These are phyloP conservation scores for Rhabdomys dilectus DNA, from an alignment of 2,113 vertebrate genomes.

Conservation along the genomic window DNA sequence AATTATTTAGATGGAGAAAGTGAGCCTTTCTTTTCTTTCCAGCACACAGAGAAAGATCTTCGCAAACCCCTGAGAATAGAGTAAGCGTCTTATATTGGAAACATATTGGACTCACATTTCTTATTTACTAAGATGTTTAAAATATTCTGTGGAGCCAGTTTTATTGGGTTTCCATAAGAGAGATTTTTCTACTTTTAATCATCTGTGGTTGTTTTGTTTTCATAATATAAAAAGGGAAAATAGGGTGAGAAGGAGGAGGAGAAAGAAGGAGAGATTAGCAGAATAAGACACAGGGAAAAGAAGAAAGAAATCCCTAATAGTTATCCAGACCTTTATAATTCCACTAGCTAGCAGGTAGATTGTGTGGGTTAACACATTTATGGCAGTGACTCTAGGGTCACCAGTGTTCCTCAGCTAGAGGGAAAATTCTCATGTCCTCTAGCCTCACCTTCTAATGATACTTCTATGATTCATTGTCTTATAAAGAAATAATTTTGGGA, in stretches of 20 bases:
- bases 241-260: too few species aligned
- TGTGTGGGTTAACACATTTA: slow-evolving; percentile 39
- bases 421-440: slow-evolving; percentile 66
- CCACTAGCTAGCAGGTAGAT: not conserved
- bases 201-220: slow-evolving; percentile 20
- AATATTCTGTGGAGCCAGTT: slow-evolving; percentile 17
- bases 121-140: slow-evolving; percentile 66
- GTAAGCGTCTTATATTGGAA: slow-evolving; percentile 62
- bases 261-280: too few species aligned
- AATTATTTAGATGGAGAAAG: slow-evolving; percentile 75
- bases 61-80: slow-evolving; percentile 37
- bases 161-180: not conserved
- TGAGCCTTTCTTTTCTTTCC: slow-evolving; percentile 50
- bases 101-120: slow-evolving; percentile 38
- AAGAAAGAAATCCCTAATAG: not conserved
- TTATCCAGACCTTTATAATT: not conserved
- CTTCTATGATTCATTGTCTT: slow-evolving; percentile 75
- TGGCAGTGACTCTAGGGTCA: not conserved
- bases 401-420: not conserved
- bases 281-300: not conserved
- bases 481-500: slow-evolving; percentile 77
- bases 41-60: slow-evolving; percentile 45
- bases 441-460: slow-evolving; percentile 58
- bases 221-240: not conserved
- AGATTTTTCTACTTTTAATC: slow-evolving; percentile 26